Percentiles rank a stretch among this genome's conserved stretches.
phyloP scores from a whole-genome alignment of 2,888 invertebrate species.

The Cryptophagus acutangulus region DNA sequence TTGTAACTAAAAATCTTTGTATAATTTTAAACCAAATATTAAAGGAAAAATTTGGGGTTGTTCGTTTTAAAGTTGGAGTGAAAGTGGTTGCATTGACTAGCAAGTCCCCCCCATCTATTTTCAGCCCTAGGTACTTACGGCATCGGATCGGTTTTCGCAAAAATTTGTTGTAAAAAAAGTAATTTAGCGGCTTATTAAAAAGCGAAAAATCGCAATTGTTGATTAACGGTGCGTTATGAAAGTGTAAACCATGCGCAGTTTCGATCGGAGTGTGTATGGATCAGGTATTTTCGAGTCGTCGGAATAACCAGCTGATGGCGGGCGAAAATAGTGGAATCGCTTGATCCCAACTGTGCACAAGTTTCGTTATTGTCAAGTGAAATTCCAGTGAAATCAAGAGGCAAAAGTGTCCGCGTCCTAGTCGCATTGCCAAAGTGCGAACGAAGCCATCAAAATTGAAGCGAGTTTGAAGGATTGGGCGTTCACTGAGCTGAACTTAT shows the following conservation, averaged over 20 bases:
- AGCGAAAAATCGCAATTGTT: constrained; percentile 45
- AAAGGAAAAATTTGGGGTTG: not conserved
- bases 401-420: not conserved
- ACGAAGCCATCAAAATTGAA: constrained; percentile 23
- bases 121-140: constrained; percentile 69
- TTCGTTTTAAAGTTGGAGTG: not conserved
- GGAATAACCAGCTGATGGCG: constrained; percentile 51
- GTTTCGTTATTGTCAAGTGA: constrained; percentile 25
- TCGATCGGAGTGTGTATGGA: constrained; percentile 50
- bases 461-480: constrained; percentile 39
- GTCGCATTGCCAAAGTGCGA: constrained; percentile 16
- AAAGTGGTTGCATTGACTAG: constrained; percentile 39
- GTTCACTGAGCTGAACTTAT: constrained; percentile 42
- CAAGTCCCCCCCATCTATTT: constrained; percentile 64
- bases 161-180: constrained; percentile 43
- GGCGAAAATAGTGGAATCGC: constrained; percentile 47
- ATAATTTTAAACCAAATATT: too few relatives aligned
- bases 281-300: constrained; percentile 54
- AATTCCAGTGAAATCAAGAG: too few relatives aligned
- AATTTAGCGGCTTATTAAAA: constrained; percentile 7
- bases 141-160: constrained; percentile 51
- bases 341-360: constrained; percentile 37
- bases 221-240: constrained; percentile 44
- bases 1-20: too few relatives aligned
- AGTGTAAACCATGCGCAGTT: constrained; percentile 52